phyloP scores from a whole-genome alignment of 92 coral and sea anemone genomes.

The Paragorgia papillata region DNA sequence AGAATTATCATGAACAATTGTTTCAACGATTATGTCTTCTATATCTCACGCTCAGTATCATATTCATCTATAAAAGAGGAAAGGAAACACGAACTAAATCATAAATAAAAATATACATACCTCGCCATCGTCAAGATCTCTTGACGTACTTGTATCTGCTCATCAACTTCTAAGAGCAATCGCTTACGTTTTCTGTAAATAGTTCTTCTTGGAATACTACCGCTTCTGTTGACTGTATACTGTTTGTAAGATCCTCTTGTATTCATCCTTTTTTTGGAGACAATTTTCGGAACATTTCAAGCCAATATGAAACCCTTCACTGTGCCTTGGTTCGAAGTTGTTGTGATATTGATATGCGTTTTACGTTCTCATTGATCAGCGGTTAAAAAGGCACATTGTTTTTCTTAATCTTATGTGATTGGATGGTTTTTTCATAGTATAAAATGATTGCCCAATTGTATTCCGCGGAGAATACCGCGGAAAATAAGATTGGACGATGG shows the following conservation, averaged over 20 bases:
- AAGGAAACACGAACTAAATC: not conserved
- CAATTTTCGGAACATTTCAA: not conserved
- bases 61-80: too few relatives aligned
- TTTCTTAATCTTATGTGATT: not conserved
- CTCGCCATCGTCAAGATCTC: not conserved
- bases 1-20: too few relatives aligned
- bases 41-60: too few relatives aligned
- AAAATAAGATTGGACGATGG: constrained; percentile 1
- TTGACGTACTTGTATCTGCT: not conserved
- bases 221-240: constrained; percentile 13
- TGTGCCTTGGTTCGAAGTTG: not conserved
- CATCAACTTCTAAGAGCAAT: constrained; percentile 16
- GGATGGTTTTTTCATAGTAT: not conserved
- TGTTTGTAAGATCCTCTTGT: constrained; percentile 26
- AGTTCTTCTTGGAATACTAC: constrained; percentile 24
- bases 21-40: too few relatives aligned
- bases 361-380: not conserved
- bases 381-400: not conserved
- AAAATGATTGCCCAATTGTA: not conserved
- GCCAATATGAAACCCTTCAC: not conserved
- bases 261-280: not conserved
- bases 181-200: constrained; percentile 1
- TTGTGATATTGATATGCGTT: not conserved
- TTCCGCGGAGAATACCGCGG: too few relatives aligned
- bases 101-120: not conserved